Base-by-base conservation (phyloP, 2,113 vertebrate species). In the Amphilophus citrinellus region DNA sequence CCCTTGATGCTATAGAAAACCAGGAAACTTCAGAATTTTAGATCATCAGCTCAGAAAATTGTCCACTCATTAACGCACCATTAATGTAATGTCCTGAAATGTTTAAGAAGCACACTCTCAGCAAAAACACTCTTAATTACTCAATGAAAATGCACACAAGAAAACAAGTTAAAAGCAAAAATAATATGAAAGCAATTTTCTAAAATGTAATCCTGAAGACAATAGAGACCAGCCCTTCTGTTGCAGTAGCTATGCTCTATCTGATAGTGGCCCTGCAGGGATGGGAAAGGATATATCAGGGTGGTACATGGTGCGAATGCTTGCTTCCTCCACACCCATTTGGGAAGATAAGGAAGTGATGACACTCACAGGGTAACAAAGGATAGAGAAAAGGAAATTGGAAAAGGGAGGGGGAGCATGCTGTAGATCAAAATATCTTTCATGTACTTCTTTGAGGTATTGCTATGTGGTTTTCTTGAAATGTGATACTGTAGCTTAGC, bases 341-440 rank as follows among this genome's bases (percentile, higher is more conserved):
- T 50, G 22, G 56, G 24, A 66, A 93, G 91, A 93, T 92, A 94
- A 93, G 88, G 86, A 90, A 82, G 83, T 81, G 85, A 92, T 94
- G 91, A 90, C 83, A 85, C 87, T 90, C 83, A 76, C 60, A 27
- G 85, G 83, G 79, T 83, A 89, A 89, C 86, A 93, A 89, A 90
- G 86, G 79, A 87, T 82, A 87, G 71, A 87, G 83, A 80, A 88
- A 89, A 91, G 87, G 79, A 93, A 90, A 94, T 92, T 94, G 89
- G 77, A 93, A 93, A 92, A 85, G 61, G 84, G 84, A 83, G 77
- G 87, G 84, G 89, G 27, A 47, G 78, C 63, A 76, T 79, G 42
- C 50, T 7, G 27, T 65, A 68, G 63, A 90, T 84, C 79, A 87
- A 76, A 87, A 89, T 89, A 91, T 86, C 79, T 84, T 53, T 66